Evolutionary conservation across 2,113 vertebrate species (phyloP).

Genomic region (Cyphomyrus plagiostoma): DNA sequence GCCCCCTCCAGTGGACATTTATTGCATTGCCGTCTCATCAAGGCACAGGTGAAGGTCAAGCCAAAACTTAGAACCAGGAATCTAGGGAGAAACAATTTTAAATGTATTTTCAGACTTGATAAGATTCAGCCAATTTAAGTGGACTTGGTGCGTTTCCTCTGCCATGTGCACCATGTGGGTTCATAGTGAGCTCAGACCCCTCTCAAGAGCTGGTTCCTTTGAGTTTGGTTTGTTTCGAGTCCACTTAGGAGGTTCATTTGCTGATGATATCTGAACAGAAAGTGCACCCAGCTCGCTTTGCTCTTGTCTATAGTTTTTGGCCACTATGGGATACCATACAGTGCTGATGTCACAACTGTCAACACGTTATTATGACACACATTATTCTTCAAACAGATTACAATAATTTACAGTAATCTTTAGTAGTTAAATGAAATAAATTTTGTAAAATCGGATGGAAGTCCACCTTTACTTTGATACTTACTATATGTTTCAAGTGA

Average conservation of each 20-base stretch:
- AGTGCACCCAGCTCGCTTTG: not conserved
- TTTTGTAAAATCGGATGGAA: not conserved
- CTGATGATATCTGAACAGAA: not conserved
- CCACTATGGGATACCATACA: not conserved
- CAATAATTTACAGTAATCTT: not conserved
- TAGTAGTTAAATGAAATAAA: not conserved
- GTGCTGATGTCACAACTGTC: not conserved
- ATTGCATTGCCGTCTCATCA: constrained; percentile 7
- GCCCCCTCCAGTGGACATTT: constrained; percentile 47
- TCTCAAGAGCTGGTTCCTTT: not conserved
- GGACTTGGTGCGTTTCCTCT: not conserved
- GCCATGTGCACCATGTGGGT: not conserved
- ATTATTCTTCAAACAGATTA: not conserved
- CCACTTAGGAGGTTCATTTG: not conserved
- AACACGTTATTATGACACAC: not conserved
- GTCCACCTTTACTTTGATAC: not conserved
- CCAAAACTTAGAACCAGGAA: not conserved
- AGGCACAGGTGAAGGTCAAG: not conserved
- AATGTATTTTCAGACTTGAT: not conserved
- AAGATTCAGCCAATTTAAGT: not conserved
- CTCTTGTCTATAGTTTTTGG: not conserved
- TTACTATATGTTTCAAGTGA: not conserved
- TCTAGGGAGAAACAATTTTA: not conserved
- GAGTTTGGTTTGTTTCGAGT: not conserved
- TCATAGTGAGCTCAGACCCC: not conserved